Base-by-base conservation (phyloP, 37 sponge, comb jelly and placozoan genomes). In the Amphimedon queenslandica region DNA sequence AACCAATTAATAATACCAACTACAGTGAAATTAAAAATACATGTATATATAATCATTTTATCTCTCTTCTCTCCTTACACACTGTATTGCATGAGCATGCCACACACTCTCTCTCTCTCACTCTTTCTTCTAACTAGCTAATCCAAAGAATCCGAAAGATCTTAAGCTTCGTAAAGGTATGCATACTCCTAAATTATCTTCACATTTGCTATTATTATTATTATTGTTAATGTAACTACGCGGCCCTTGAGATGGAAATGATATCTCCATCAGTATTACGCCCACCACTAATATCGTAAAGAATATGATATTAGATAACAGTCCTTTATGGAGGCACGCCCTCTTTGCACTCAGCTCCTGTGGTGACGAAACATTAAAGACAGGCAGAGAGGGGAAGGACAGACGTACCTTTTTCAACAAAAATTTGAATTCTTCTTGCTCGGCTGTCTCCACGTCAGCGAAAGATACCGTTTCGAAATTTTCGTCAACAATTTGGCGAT, bases 1-100 rank as follows among this genome's bases (percentile, higher is more conserved):
- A 90, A 69, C 92, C 94, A 93, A 67, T 86, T 93, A 27, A 87
- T 74, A 3, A 93, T 20, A 47, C 94, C 94, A 66, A 81, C 90
- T 86, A 40, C 40, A 41, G 4, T 63, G 35, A 37, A 40, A 37
- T 32, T 23, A 74, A 60, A 13, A 6, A 60, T 11, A n/a, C 5
- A 6, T 25, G 21, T 60, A 60, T 5, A 25, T 11, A 60, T 6
- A 60, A 6, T 25, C 53, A 47, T 47, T 47, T 47, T 47, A 47
- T 47, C 8, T 47, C 13, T 47, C 8, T 47, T 18, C 53, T 18
- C 53, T 18, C 13, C 8, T 18, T 47, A 47, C 53, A 47, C 53
- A 47, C 53, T 47, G 13, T n/a, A n/a, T n/a, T n/a, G 13, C 53
- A 47, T 13, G 13, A 18, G 13, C 53, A 47, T 47, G 13, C 8